phyloP scores from a whole-genome alignment of 1,140 invertebrate species.

The Achatina immaculata region DNA sequence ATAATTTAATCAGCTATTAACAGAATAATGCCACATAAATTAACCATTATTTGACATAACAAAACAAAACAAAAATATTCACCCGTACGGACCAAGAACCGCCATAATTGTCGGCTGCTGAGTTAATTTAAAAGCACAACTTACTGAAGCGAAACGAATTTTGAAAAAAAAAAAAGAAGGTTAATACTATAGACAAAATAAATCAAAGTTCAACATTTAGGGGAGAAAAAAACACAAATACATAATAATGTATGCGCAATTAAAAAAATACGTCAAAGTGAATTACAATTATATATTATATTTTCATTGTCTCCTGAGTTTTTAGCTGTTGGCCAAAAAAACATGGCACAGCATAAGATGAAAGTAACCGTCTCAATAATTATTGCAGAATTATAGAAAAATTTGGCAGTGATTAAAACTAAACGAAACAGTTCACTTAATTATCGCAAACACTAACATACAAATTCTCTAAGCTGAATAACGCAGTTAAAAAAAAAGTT shows the following conservation, averaged over 20 bases:
- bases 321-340: background rate
- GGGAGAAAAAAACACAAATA: no score
- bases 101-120: background rate
- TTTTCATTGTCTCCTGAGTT: background rate
- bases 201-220: no score
- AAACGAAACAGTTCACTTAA: background rate
- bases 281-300: background rate
- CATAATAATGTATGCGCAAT: no score
- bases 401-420: background rate
- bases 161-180: no score
- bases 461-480: background rate
- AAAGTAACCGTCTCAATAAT: background rate
- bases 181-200: background rate
- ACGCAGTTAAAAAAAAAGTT: background rate
- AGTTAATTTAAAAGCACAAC: background rate
- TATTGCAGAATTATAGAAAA: background rate
- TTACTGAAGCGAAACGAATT: background rate
- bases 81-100: background rate
- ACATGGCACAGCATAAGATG: background rate
- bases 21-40: no score
- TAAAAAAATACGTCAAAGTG: no score
- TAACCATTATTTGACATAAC: background rate
- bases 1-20: constrained; percentile 9
- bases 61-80: background rate
- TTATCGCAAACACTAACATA: background rate